Conservation (phyloP, 2,797 vertebrate species). For the Melanotaenia pygmaea region DNA sequence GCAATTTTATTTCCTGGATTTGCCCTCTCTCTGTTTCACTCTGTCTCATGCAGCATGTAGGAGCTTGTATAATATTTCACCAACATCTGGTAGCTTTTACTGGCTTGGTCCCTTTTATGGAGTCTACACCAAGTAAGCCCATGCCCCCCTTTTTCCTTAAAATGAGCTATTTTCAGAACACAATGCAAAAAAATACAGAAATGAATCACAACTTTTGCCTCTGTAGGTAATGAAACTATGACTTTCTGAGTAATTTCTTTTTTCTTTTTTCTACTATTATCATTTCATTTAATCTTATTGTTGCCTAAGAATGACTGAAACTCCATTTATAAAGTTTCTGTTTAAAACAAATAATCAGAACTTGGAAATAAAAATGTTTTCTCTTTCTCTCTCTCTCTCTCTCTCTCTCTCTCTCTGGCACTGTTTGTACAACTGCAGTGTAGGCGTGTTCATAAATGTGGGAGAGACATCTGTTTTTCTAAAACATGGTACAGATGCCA, state of each 20-base stretch:
- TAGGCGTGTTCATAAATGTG: slow-evolving; percentile 65
- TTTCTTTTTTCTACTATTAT: slow-evolving; percentile 1
- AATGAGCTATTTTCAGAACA: slow-evolving; percentile 35
- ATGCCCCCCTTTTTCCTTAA: slow-evolving; percentile 29
- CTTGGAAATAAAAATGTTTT: slow-evolving; percentile 31
- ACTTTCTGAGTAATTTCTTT: slow-evolving; percentile 8
- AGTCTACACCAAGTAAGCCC: slow-evolving; percentile 56
- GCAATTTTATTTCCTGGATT: slow-evolving; percentile 76
- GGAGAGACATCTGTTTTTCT: slow-evolving; percentile 76
- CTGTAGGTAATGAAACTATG: slow-evolving; percentile 11
- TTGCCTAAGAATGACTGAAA: slow-evolving; percentile 9
- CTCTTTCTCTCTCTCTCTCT: background rate
- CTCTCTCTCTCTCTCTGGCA: slow-evolving; percentile 3
- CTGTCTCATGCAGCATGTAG: slow-evolving; percentile 66
- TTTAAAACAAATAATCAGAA: slow-evolving; percentile 27
- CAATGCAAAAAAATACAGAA: slow-evolving; percentile 24
- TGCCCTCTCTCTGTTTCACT: slow-evolving; percentile 59
- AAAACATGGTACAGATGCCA: slow-evolving; percentile 70
- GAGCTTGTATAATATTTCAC: slow-evolving; percentile 77
- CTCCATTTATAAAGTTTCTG: slow-evolving; percentile 2
- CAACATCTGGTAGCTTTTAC: slow-evolving; percentile 80
- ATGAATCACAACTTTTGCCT: slow-evolving; percentile 16
- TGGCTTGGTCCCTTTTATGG: slow-evolving; percentile 66
- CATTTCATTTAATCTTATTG: slow-evolving; percentile 12
- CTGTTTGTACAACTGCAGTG: slow-evolving; percentile 72